Conservation (phyloP, 2,113 vertebrate genomes). For the Percopsis transmontana region DNA sequence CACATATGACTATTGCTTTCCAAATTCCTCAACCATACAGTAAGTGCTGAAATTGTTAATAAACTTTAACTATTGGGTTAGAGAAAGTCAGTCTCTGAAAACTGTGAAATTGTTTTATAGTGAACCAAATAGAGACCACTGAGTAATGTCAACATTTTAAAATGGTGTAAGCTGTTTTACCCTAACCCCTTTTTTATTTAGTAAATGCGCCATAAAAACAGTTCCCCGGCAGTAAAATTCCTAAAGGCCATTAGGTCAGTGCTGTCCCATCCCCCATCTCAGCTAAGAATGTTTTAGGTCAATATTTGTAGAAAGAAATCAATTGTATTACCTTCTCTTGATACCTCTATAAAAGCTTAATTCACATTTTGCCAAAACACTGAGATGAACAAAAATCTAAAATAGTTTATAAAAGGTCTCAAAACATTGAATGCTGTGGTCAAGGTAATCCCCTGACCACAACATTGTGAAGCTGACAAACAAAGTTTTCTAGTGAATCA, state of each 20-base stretch:
- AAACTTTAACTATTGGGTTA: too few relatives aligned
- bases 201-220: slow-evolving; percentile 24
- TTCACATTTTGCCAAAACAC: slow-evolving; percentile 26
- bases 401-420: slow-evolving; percentile 6
- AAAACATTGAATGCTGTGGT: slow-evolving; percentile 11
- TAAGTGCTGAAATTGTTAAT: too few relatives aligned
- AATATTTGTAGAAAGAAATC: slow-evolving; percentile 69
- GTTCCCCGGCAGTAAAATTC: slow-evolving; percentile 50
- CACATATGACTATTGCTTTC: too few relatives aligned
- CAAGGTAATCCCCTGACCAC: too few relatives aligned
- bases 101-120: slow-evolving; percentile 8
- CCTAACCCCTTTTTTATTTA: slow-evolving; percentile 4
- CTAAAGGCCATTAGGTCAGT: slow-evolving; percentile 45
- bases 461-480: too few relatives aligned
- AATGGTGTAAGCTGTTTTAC: slow-evolving; percentile 24
- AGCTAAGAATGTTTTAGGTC: slow-evolving; percentile 49
- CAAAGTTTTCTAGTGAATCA: background rate
- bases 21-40: too few relatives aligned
- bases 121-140: slow-evolving; percentile 3
- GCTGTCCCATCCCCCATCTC: slow-evolving; percentile 25
- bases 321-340: slow-evolving; percentile 50
- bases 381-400: slow-evolving; percentile 27
- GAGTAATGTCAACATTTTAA: background rate
- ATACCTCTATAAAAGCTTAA: slow-evolving; percentile 24
- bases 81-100: too few relatives aligned